Conservation (phyloP, 1,140 invertebrate genomes). For the Leptestheria dahalacensis region DNA sequence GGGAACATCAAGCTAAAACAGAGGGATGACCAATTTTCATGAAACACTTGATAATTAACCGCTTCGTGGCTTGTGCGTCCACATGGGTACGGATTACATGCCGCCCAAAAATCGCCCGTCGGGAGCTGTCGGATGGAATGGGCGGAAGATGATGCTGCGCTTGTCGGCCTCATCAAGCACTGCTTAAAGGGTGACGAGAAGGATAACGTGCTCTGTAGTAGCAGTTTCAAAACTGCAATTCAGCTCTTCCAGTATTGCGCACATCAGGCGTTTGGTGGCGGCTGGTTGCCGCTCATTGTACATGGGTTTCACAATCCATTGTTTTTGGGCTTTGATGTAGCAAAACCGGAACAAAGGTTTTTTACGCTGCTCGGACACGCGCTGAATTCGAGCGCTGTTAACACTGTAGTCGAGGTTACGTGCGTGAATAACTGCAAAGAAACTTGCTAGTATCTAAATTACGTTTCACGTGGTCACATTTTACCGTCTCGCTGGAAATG, state of each 20-base stretch:
- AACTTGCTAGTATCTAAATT: not conserved
- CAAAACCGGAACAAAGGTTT: not conserved
- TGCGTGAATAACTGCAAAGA: not conserved
- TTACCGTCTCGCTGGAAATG: not conserved
- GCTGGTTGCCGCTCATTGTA: not conserved
- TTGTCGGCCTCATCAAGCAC: not conserved
- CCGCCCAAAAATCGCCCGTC: not conserved
- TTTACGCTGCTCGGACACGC: not conserved
- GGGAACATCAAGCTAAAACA: too few species aligned
- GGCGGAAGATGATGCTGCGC: not conserved
- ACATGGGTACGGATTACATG: not conserved
- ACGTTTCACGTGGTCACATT: not conserved
- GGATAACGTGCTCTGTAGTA: not conserved
- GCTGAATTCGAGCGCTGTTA: not conserved
- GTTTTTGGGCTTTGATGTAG: not conserved
- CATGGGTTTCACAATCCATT: not conserved
- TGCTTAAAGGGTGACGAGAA: not conserved
- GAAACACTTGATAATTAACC: not conserved
- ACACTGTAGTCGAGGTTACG: not conserved
- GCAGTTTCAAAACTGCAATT: not conserved
- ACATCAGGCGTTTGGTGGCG: not conserved
- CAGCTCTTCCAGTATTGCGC: not conserved
- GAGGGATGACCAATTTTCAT: not conserved
- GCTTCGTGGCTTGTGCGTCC: not conserved
- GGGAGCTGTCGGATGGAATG: not conserved